Base-by-base conservation (phyloP, 35 echinoderm and acorn worm genomes). In the Antedon bifida region DNA sequence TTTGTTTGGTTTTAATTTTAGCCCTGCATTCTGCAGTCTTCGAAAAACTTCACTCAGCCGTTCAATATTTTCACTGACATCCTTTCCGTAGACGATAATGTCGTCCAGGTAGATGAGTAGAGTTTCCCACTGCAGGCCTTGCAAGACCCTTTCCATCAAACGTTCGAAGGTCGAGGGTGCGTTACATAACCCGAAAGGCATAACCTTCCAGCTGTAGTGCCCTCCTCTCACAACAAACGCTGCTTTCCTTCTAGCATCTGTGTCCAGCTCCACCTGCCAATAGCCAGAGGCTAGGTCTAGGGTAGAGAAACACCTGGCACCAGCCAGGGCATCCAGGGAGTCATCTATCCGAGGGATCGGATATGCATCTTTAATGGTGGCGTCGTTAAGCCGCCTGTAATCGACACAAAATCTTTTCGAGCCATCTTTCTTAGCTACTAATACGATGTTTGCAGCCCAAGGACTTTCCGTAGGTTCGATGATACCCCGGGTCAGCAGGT, bases 1-100 rank as follows among this genome's bases (percentile, higher is more conserved):
- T 29, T 90, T 85, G 13, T 75, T 79, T 5, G 88, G 88, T 5
- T 79, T 85, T n/a, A 90, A 74, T 85, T 90, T 90, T 8, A 90
- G 78, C 16, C 79, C 77, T 23, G 88, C 77, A 10, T 46, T n/a
- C 77, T 77, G 39, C 0, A 90, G 56, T 29, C 83, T 74, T 79
- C 39, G 28, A 21, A 90, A 76, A 4, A 90, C 88, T 34, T 75
- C 26, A 34, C 34, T 7, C 36, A 91, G 81, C 3, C 89, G 80
- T 31, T 55, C 5, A 10, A 91, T 19, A 16, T 35, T 29, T 46
- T 86, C 33, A 33, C 31, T 9, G 29, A 85, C 30, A 36, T 28
- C 30, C 34, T 85, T 35, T 31, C 73, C 83, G 38, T 77, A 38
- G 13, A 85, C 75, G 9, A 85, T 85, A 0, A 77, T 35, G 34